These are phyloP conservation scores for Axinella damicornis DNA, from an alignment of 37 sponge, comb jelly and placozoan genomes.

Conservation along the genomic window DNA sequence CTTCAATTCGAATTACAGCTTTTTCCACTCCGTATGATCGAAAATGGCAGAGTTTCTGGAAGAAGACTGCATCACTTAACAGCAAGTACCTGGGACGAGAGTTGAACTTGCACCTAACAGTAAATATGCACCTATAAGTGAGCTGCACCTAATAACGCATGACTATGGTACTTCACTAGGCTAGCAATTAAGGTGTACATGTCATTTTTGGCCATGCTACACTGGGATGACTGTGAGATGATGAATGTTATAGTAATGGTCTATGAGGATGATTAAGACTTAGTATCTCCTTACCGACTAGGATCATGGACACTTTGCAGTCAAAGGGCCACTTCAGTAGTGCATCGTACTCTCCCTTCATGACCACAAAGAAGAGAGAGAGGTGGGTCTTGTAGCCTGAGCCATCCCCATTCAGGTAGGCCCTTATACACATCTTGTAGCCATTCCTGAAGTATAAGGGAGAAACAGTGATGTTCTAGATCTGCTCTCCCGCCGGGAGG, in stretches of 20 bases:
- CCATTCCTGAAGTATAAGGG: slow-evolving; percentile 52
- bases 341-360: slow-evolving; percentile 86
- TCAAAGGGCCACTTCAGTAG: slow-evolving; percentile 88
- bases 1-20: too few species aligned
- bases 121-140: too few species aligned
- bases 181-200: too few species aligned
- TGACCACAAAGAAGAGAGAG: slow-evolving; percentile 85
- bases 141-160: too few species aligned
- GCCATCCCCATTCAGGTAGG: slow-evolving; percentile 88
- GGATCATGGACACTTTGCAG: slow-evolving; percentile 78
- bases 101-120: too few species aligned
- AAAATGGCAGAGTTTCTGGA: too few species aligned
- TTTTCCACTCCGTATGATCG: too few species aligned
- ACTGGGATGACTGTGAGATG: background rate
- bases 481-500: too few species aligned
- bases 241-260: background rate
- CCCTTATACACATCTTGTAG: slow-evolving; percentile 89
- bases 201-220: background rate
- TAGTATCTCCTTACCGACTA: slow-evolving; percentile 41
- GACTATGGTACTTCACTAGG: too few species aligned
- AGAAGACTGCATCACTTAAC: too few species aligned
- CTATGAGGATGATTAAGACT: background rate
- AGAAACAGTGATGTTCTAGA: too few species aligned
- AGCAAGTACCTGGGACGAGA: too few species aligned
- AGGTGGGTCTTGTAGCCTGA: slow-evolving; percentile 69